Evolutionary conservation across 2,797 vertebrate genomes (phyloP).

Genomic region (Poeciliopsis presidionis): DNA sequence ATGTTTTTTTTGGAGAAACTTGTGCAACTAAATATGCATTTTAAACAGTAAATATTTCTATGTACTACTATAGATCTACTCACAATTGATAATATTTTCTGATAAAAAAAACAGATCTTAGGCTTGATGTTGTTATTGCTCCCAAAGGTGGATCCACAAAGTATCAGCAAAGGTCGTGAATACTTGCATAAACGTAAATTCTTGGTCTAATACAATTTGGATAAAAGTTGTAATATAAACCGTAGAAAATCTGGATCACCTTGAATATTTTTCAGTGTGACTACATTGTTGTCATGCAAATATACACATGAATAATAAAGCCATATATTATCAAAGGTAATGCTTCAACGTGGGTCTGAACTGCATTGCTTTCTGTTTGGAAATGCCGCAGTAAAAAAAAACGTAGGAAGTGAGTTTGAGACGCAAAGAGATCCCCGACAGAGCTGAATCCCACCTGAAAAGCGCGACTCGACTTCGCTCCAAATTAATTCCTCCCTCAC

Average conservation of each 20-base stretch:
- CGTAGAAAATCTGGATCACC: no score
- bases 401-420: background rate
- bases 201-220: no score
- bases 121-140: no score
- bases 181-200: no score
- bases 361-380: background rate
- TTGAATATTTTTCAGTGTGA: background rate
- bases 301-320: background rate
- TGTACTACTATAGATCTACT: background rate
- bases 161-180: no score
- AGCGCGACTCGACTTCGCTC: background rate
- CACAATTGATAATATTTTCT: background rate
- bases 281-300: background rate
- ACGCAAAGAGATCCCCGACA: background rate
- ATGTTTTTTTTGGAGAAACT: background rate
- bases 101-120: background rate
- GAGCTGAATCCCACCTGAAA: background rate
- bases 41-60: background rate
- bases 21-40: background rate
- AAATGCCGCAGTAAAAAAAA: background rate
- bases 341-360: background rate
- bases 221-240: no score
- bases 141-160: no score
- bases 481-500: slow-evolving; percentile 43
- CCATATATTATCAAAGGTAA: background rate